Base-by-base conservation (phyloP, 2,797 vertebrate genomes). In the Cyclura pinguis region DNA sequence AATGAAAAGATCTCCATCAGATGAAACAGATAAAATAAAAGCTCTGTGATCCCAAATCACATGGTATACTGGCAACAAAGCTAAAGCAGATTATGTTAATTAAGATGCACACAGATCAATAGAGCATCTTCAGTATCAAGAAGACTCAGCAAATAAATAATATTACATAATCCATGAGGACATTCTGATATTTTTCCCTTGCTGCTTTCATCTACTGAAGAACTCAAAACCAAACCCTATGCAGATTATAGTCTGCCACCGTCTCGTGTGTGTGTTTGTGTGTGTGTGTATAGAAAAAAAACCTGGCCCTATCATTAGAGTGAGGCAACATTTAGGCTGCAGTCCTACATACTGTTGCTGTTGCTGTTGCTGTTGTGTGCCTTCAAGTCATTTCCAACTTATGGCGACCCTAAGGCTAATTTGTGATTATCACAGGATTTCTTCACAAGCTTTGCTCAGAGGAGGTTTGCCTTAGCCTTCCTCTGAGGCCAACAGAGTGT, bases 101-200 rank as follows among this genome's bases (percentile, higher is more conserved):
- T 92, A 92, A 95, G 88, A 92, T 92, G 85, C 9, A 92, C 93
- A 90, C 32, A 74, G 81, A 95, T 96, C 95, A 95, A 97, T 94
- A 96, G 93, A 93, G 90, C 95, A 96, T 93, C 92, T 94, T 88
- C 69, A 92, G 67, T 69, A 95, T 95, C 96, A 95, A 93, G 90
- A 16, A 92, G 95, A 95, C 94, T 92, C 92, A 97, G 91, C 93
- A 93, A 95, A 86, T 47, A 90, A 52, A 59, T 67, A 59, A 24
- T 80, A 73, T 47, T 78, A 62, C 52, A 47, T 87, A 42, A 89
- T 57, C 72, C 38, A 89, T 42, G 74, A 91, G 32, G 91, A 88
- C 1, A 87, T 47, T 10, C n/a, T 32, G 52, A 87, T 74, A 89
- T 62, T 84, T 50, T 72, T 93, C 57, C 29, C 2, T 16, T 92